Percentiles rank a stretch among this genome's conserved stretches.
phyloP scores from a whole-genome alignment of 2,888 invertebrate genomes.

The Corythucha ciliata region DNA sequence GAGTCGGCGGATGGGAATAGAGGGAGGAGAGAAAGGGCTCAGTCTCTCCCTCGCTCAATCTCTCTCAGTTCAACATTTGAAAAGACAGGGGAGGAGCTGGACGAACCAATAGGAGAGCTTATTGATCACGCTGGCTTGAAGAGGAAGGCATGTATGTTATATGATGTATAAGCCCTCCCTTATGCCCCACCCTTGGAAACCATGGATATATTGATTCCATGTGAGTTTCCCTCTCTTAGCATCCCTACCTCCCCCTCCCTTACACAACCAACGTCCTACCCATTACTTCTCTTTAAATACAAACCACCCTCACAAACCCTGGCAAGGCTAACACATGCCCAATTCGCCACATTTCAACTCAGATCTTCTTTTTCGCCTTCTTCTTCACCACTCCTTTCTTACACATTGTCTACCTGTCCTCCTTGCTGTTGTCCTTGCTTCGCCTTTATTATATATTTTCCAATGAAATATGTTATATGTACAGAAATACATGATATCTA shows the following conservation, averaged over 20 bases:
- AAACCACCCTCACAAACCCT: not conserved
- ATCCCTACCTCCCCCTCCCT: not conserved
- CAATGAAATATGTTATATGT: no score
- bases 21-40: not conserved
- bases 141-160: conserved; percentile 31
- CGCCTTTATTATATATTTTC: no score
- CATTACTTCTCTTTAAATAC: no score
- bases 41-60: no score
- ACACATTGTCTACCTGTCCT: no score
- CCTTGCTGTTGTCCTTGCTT: no score
- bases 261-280: conserved; percentile 7
- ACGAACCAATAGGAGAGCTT: conserved; percentile 33
- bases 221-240: conserved; percentile 13
- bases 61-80: conserved; percentile 4
- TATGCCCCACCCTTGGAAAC: conserved; percentile 29
- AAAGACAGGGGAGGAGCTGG: conserved; percentile 24
- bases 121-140: conserved; percentile 30
- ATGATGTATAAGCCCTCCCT: conserved; percentile 33
- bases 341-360: conserved; percentile 21
- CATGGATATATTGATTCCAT: conserved; percentile 33
- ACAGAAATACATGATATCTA: no score
- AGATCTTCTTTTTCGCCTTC: no score
- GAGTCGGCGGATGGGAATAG: conserved; percentile 3
- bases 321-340: conserved; percentile 19
- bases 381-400: no score